phyloP scores from a whole-genome alignment of 2,113 vertebrate genomes.

The Gnathonemus echidnorhynchus region DNA sequence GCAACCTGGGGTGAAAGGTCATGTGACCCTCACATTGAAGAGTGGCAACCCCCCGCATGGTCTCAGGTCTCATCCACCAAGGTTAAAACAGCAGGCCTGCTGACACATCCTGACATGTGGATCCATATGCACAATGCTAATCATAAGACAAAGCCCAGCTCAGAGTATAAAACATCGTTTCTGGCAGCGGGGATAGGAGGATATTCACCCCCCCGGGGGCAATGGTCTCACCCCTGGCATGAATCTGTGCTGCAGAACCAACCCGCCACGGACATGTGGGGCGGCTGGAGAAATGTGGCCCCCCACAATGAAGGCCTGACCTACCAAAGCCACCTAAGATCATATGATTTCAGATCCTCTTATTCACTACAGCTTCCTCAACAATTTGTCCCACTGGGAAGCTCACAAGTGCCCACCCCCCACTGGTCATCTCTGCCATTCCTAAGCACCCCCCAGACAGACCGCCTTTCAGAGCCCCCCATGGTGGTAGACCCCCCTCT shows the following conservation, averaged over 20 bases:
- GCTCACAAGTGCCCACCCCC: not conserved
- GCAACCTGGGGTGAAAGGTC: not conserved
- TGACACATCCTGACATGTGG: slow-evolving; percentile 2
- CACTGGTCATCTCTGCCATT: not conserved
- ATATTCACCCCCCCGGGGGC: not conserved
- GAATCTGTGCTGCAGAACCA: slow-evolving; percentile 4
- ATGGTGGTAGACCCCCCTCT: slow-evolving; percentile 30
- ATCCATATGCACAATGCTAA: slow-evolving; percentile 19
- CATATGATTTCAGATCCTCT: slow-evolving; percentile 10
- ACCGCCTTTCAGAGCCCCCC: not conserved
- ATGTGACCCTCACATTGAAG: not conserved
- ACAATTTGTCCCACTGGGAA: not conserved
- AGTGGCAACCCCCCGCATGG: not conserved
- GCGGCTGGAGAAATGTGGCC: not conserved
- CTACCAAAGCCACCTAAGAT: not conserved
- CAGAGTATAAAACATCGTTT: slow-evolving; percentile 4
- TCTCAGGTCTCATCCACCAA: not conserved
- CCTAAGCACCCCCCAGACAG: slow-evolving; percentile 15
- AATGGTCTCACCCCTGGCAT: slow-evolving; percentile 9
- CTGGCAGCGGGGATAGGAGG: not conserved
- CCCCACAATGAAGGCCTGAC: not conserved
- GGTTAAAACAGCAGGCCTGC: not conserved
- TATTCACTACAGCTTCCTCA: not conserved
- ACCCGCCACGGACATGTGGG: not conserved
- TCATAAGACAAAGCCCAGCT: not conserved